Conservation (phyloP, 2,113 vertebrate species). For the Protomyctophum bolini region DNA sequence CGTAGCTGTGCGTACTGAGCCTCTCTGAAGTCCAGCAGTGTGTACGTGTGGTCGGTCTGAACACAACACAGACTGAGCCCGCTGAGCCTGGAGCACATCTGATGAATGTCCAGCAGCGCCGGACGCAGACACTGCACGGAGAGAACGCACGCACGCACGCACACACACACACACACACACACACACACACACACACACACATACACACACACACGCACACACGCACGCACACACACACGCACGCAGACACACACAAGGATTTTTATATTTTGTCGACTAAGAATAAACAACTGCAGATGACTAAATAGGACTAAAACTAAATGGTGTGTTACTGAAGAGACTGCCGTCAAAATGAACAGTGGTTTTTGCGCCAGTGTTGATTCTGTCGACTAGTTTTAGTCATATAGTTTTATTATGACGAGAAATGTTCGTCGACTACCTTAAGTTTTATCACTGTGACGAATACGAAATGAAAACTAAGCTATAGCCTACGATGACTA, state of each 20-base stretch:
- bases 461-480: too few species aligned
- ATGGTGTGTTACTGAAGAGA: too few species aligned
- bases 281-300: too few species aligned
- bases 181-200: neutral
- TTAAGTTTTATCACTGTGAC: too few species aligned
- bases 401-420: too few species aligned
- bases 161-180: neutral
- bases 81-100: slow-evolving; percentile 82
- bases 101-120: slow-evolving; percentile 83
- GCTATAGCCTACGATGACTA: too few species aligned
- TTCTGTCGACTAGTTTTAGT: too few species aligned
- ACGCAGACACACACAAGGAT: neutral
- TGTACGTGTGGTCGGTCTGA: slow-evolving; percentile 77
- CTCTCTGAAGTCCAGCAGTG: slow-evolving; percentile 80
- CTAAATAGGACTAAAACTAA: too few species aligned
- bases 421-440: too few species aligned
- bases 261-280: too few species aligned
- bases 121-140: slow-evolving; percentile 76
- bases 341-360: too few species aligned
- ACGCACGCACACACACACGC: neutral
- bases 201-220: neutral
- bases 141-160: slow-evolving; percentile 19
- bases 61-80: slow-evolving; percentile 78
- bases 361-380: too few species aligned
- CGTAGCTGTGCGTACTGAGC: slow-evolving; percentile 72